Percentiles rank a stretch among this genome's conserved stretches.
Evolutionary conservation across 2,797 vertebrate genomes (phyloP).

Genomic region (Podarcis siculus): DNA sequence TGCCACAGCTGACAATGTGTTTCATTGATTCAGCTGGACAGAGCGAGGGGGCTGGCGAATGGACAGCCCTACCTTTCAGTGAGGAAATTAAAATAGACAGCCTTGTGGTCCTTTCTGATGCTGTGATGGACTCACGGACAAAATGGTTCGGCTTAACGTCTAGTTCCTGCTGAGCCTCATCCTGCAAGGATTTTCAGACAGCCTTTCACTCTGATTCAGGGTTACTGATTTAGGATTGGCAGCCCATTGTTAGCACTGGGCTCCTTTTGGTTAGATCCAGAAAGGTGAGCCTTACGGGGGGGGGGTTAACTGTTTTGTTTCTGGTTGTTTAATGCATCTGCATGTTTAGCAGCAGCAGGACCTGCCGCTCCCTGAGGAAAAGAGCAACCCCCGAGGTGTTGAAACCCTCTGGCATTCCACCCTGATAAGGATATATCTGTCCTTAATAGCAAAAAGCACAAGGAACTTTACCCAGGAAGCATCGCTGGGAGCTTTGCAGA

Average conservation of each 20-base stretch:
- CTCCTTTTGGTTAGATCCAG: neutral
- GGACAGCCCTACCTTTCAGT: neutral
- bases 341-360: slow-evolving; percentile 76
- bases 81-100: neutral
- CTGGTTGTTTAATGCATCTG: slow-evolving; percentile 45
- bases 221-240: neutral
- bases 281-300: neutral
- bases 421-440: slow-evolving; percentile 91
- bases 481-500: slow-evolving; percentile 91
- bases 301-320: slow-evolving; percentile 12
- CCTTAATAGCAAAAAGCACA: slow-evolving; percentile 88
- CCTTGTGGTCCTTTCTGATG: neutral
- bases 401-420: slow-evolving; percentile 92
- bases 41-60: neutral
- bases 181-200: neutral
- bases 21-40: neutral
- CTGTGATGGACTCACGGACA: neutral
- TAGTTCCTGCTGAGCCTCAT: neutral
- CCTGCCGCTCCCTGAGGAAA: slow-evolving; percentile 83
- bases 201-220: neutral
- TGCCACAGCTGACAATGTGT: neutral
- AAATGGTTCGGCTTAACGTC: too few relatives aligned
- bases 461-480: slow-evolving; percentile 87
- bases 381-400: slow-evolving; percentile 84
- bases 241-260: neutral